Evolutionary conservation across 2,113 vertebrate species (phyloP).

Genomic region (Martes martes): DNA sequence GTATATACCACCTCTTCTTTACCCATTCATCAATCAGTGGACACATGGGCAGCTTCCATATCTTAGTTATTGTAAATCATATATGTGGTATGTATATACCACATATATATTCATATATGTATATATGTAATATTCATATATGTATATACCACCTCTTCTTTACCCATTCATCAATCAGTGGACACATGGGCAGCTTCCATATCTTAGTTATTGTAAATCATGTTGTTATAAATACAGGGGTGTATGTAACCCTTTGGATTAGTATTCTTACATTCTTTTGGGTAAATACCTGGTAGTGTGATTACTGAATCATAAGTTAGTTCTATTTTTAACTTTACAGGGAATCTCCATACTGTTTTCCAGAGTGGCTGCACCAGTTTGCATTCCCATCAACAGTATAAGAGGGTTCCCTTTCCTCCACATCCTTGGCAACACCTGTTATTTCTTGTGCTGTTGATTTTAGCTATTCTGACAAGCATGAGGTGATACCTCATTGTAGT

Average conservation of each 20-base stretch:
- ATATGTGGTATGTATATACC: no score
- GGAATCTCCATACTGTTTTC: neutral
- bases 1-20: neutral
- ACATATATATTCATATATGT: neutral
- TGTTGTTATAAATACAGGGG: neutral
- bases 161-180: neutral
- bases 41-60: neutral
- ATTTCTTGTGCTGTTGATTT: neutral
- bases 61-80: neutral
- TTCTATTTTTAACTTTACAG: neutral
- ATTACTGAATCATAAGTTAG: neutral
- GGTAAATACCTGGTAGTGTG: neutral
- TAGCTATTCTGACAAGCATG: neutral
- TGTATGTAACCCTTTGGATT: neutral
- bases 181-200: neutral
- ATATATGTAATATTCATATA: neutral
- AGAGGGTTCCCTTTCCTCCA: neutral
- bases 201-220: neutral
- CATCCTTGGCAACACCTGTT: neutral
- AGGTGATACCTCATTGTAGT: neutral
- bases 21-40: neutral
- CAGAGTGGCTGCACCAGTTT: neutral
- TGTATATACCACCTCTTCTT: neutral
- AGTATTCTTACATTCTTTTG: neutral
- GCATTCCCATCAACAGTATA: neutral